Conservation (phyloP, 2,888 invertebrate species). For the Mycalesis mineus region DNA sequence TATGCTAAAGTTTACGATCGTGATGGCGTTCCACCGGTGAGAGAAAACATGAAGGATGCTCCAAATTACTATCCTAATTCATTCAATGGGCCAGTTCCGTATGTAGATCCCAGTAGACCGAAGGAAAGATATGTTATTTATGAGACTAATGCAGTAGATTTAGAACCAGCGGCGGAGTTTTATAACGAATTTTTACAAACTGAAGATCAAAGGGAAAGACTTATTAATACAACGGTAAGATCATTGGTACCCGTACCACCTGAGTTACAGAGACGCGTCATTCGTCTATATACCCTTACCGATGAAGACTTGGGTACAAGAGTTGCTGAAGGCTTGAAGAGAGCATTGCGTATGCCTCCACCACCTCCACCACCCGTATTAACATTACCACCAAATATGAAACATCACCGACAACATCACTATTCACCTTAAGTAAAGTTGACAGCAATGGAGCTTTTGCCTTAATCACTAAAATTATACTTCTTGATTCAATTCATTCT, state of each 20-base stretch:
- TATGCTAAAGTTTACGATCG: conserved; percentile 47
- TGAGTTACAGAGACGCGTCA: conserved; percentile 85
- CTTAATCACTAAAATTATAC: too few relatives aligned
- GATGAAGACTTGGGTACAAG: conserved; percentile 83
- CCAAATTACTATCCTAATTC: conserved; percentile 98
- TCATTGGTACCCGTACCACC: conserved; percentile 30
- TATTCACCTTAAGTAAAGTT: not conserved
- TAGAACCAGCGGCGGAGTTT: conserved; percentile 83
- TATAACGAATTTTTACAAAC: conserved; percentile 66
- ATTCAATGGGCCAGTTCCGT: conserved; percentile 88
- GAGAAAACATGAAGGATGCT: conserved; percentile 88
- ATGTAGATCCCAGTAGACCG: conserved; percentile 61
- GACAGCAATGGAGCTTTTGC: too few relatives aligned
- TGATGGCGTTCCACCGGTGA: conserved; percentile 80
- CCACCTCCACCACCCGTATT: conserved; percentile 31
- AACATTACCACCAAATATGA: not conserved
- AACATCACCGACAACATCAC: not conserved
- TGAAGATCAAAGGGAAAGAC: conserved; percentile 36
- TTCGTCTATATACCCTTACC: conserved; percentile 85
- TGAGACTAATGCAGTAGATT: conserved; percentile 45
- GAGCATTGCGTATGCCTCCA: conserved; percentile 11
- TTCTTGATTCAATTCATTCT: too few relatives aligned
- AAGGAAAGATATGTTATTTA: conserved; percentile 36
- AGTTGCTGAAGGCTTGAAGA: conserved; percentile 16
- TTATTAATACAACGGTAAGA: conserved; percentile 31